These are phyloP conservation scores for Eudasyphora cyanicolor DNA, from an alignment of 2,888 invertebrate species.

Conservation along the genomic window DNA sequence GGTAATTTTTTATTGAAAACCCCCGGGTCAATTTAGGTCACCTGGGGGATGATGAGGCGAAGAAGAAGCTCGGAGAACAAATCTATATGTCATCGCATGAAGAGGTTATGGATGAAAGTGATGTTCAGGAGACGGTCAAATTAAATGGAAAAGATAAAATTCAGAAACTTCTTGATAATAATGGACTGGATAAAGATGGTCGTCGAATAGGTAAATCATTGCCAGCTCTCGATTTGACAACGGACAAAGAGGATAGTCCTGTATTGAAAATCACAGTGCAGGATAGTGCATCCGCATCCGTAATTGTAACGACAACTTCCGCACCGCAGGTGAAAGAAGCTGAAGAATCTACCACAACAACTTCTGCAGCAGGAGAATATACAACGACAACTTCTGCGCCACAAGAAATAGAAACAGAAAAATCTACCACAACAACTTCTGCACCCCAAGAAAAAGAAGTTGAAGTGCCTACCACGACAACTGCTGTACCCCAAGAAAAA, in stretches of 20 bases:
- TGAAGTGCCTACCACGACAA: no score
- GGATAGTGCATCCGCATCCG: no score
- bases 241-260: background rate
- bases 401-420: no score
- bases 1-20: constrained; percentile 76
- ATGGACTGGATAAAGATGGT: background rate
- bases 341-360: no score
- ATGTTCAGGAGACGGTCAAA: constrained; percentile 28
- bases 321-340: no score
- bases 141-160: background rate
- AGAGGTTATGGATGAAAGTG: constrained; percentile 63
- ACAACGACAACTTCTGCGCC: no score
- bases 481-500: no score
- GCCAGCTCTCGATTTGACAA: background rate
- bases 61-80: constrained; percentile 65
- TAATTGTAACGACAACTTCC: no score
- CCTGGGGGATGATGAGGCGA: no score
- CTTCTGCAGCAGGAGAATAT: no score
- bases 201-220: constrained; percentile 32
- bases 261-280: background rate
- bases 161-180: constrained; percentile 1
- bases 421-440: no score
- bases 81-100: constrained; percentile 61
- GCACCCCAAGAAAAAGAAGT: no score
- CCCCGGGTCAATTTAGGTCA: constrained; percentile 75